A percentile compares a stretch with the other conserved stretches of the same genome.
Evolutionary conservation across 2,797 vertebrate genomes (phyloP).

Genomic region (Crypturellus tataupa): DNA sequence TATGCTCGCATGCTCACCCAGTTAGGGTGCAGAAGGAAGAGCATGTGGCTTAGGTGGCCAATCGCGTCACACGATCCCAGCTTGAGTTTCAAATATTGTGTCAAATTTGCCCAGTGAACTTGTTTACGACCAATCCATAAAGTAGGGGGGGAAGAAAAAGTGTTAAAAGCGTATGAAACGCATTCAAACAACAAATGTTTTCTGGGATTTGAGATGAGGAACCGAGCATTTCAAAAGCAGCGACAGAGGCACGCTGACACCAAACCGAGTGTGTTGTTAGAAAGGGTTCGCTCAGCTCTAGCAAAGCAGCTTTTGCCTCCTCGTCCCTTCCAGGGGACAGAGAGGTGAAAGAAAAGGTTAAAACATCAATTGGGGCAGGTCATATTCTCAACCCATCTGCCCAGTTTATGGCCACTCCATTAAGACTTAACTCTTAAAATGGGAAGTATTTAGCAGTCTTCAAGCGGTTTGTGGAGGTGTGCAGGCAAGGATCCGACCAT

Average conservation of each 20-base stretch:
- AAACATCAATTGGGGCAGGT: neutral
- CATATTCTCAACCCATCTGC: neutral
- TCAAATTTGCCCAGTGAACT: constrained; percentile 63
- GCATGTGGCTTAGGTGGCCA: constrained; percentile 52
- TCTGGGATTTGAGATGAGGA: neutral
- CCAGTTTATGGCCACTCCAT: neutral
- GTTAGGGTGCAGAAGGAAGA: constrained; percentile 18
- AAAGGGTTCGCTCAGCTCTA: neutral
- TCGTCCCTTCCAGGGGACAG: neutral
- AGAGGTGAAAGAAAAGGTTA: neutral
- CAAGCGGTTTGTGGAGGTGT: neutral
- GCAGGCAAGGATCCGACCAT: neutral
- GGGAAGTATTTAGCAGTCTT: neutral
- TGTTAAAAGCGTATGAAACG: constrained; percentile 56
- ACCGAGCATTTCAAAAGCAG: constrained; percentile 15
- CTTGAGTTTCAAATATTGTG: constrained; percentile 66
- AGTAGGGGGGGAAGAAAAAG: constrained; percentile 27
- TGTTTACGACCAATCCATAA: constrained; percentile 36
- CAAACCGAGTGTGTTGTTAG: neutral
- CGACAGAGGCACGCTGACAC: constrained; percentile 17
- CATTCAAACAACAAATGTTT: constrained; percentile 66
- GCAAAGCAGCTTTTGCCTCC: neutral
- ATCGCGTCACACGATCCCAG: constrained; percentile 36
- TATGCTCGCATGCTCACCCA: constrained; percentile 50
- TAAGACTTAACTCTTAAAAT: neutral